These are phyloP conservation scores for Xenopus laevis DNA, from an alignment of 2,113 vertebrate species.

Conservation along the genomic window DNA sequence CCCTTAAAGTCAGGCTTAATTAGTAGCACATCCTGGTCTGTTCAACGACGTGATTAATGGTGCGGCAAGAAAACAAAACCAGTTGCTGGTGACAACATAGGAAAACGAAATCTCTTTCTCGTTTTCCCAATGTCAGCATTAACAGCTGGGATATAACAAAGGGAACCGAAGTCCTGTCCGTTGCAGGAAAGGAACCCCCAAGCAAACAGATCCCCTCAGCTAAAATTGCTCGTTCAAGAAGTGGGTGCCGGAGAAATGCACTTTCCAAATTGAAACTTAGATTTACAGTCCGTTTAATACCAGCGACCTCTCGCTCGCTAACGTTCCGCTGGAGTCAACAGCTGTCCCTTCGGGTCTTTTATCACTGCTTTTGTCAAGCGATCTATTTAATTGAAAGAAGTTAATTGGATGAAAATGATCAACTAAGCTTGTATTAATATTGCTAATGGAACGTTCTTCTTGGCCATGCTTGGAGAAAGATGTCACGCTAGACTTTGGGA, in stretches of 20 bases:
- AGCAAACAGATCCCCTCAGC: slow-evolving; percentile 87
- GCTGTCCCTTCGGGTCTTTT: slow-evolving; percentile 89
- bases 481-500: slow-evolving; percentile 96
- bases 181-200: slow-evolving; percentile 50
- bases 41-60: slow-evolving; percentile 31
- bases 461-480: slow-evolving; percentile 97
- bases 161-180: slow-evolving; percentile 37
- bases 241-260: slow-evolving; percentile 85
- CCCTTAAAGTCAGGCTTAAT: slow-evolving; percentile 6
- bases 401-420: slow-evolving; percentile 99
- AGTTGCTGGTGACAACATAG: slow-evolving; percentile 20
- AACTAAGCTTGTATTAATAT: slow-evolving; percentile 99
- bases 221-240: slow-evolving; percentile 91
- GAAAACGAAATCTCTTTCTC: slow-evolving; percentile 35
- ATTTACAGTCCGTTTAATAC: slow-evolving; percentile 95
- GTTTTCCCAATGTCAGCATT: slow-evolving; percentile 24
- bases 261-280: slow-evolving; percentile 96
- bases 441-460: slow-evolving; percentile 99
- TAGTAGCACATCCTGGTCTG: slow-evolving; percentile 22
- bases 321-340: slow-evolving; percentile 92
- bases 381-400: slow-evolving; percentile 99
- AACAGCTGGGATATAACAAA: slow-evolving; percentile 40
- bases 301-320: slow-evolving; percentile 88
- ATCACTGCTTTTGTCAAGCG: slow-evolving; percentile 99
- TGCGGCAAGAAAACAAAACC: slow-evolving; percentile 20